Evolutionary conservation across 2,888 invertebrate species (phyloP).

Genomic region (Macropis europaea): DNA sequence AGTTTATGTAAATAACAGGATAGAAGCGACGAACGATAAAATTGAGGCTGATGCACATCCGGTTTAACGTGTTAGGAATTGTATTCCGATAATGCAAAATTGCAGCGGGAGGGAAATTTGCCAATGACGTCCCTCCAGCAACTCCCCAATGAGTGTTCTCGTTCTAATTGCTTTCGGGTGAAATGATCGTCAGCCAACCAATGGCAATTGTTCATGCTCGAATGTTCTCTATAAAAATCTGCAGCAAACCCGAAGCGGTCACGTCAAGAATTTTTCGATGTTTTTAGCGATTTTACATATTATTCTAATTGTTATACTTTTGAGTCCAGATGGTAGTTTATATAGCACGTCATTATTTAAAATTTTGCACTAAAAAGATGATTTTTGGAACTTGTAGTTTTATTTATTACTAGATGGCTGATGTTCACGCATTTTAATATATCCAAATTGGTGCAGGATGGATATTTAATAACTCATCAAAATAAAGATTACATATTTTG

Average conservation of each 20-base stretch:
- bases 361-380: too few species aligned
- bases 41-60: neutral
- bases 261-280: neutral
- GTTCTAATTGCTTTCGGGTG: constrained; percentile 32
- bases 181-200: constrained; percentile 5
- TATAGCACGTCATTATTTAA: too few species aligned
- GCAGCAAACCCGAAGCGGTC: neutral
- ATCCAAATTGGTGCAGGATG: too few species aligned
- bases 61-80: neutral
- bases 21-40: neutral
- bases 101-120: constrained; percentile 4
- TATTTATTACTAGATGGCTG: too few species aligned
- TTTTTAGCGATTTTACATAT: neutral
- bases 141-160: constrained; percentile 25
- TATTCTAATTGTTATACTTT: too few species aligned
- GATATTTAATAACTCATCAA: too few species aligned
- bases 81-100: constrained; percentile 4
- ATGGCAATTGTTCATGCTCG: constrained; percentile 5
- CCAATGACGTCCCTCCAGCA: constrained; percentile 1
- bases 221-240: neutral
- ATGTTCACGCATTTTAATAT: too few species aligned
- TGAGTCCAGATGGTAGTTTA: too few species aligned
- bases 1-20: too few species aligned
- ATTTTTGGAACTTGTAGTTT: too few species aligned
- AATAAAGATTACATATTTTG: too few species aligned